Conservation (phyloP, 2,113 vertebrate species). For the Struthio camelus region DNA sequence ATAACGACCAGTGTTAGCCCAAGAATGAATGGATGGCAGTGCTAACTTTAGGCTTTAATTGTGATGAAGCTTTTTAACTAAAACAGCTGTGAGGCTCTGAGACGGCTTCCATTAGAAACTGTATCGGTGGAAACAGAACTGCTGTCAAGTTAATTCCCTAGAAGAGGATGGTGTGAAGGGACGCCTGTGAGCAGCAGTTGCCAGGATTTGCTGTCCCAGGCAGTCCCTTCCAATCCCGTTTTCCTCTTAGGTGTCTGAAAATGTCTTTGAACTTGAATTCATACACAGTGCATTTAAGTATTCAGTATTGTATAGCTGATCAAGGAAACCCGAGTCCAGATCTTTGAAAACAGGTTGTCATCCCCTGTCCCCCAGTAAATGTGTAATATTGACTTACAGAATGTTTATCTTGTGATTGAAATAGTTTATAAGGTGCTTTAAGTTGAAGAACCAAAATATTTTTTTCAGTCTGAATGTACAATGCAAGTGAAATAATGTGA, state of each 20-base stretch:
- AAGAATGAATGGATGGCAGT: fast-evolving
- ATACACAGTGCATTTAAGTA: neutral
- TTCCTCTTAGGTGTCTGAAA: neutral
- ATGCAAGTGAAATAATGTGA: constrained; percentile 39
- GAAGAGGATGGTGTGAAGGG: neutral
- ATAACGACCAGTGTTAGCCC: neutral
- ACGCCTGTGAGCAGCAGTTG: neutral
- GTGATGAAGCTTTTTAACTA: neutral
- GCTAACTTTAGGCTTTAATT: neutral
- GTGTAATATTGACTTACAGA: neutral
- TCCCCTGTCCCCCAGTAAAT: neutral
- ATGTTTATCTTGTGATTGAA: constrained; percentile 58
- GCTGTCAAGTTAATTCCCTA: neutral
- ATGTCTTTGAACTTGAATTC: constrained; percentile 37
- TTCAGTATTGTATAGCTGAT: neutral
- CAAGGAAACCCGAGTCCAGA: neutral
- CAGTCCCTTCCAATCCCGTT: neutral
- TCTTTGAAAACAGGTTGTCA: constrained; percentile 8
- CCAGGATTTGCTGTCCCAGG: neutral
- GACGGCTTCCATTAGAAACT: neutral
- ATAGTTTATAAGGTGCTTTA: constrained; percentile 69
- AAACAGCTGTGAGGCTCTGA: fast-evolving
- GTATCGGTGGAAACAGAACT: fast-evolving
- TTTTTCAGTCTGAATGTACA: constrained; percentile 54
- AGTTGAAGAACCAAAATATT: constrained; percentile 60